Evolutionary conservation across 1,140 invertebrate genomes (phyloP), one percentile per base, ranked within the genome.

Genomic region (Hycleus cichorii): DNA sequence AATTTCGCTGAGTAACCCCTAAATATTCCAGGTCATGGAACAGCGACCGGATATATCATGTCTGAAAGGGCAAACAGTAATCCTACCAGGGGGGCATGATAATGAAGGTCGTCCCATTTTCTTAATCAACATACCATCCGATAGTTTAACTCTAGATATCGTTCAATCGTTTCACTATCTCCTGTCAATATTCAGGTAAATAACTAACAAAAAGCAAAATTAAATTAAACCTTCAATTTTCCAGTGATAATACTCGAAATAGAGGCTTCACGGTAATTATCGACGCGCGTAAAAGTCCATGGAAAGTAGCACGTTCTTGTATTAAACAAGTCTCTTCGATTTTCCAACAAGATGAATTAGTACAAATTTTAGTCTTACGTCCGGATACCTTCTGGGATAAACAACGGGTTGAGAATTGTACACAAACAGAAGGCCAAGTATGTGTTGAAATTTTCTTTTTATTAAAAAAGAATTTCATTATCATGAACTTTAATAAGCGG

Each of bases 321-420:
- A 81, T 84, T 51, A 77, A 82, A 10, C 75, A 79, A 51, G 75
- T 81, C 3, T 78, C 76, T 55, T 71, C 76, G 10, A 70, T 77
- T 5, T 73, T 84, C 39, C 77, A 77, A 49, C 70, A 76, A 44
- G 75, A 73, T 26, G 77, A 80, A 56, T 71, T 78, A 11, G 75
- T 77, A 53, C 76, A 77, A 32, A 72, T 86, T 46, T 77, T 86
- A 64, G 82, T 86, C 47, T 72, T 88, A 40, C 77, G 84, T 58
- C 82, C 83, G 3, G 86, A 88, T 64, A 83, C 81, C 7, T 88
- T 87, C 72, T 87, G 85, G 85, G 85, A 87, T 69, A 86, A 86
- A 63, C 81, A 83, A 63, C 72, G 79, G n/a, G 83, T 87, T 32
- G 84, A 87, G 62, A 83, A 84, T 60, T 88, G 85, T 69, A 80